These are phyloP conservation scores for Porites cylindrica DNA, from an alignment of 92 coral and sea anemone genomes.

Conservation along the genomic window DNA sequence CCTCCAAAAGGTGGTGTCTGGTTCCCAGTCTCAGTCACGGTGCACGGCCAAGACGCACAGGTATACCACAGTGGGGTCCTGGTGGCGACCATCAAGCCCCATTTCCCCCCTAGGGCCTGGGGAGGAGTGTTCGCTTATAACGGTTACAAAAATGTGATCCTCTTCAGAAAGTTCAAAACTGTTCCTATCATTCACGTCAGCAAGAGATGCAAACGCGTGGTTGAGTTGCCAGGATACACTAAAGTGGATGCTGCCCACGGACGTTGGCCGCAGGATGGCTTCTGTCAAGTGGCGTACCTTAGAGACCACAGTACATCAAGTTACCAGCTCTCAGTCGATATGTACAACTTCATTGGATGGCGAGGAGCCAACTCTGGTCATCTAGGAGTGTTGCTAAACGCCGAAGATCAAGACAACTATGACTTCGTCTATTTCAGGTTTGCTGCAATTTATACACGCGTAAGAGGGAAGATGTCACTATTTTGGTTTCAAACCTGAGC, in stretches of 20 bases:
- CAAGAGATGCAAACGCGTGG: slow-evolving; percentile 4
- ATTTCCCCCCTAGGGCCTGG: slow-evolving; percentile 15
- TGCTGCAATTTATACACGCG: too few relatives aligned
- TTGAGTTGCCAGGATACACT: slow-evolving; percentile 33
- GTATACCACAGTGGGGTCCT: slow-evolving; percentile 24
- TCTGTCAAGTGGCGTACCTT: slow-evolving; percentile 47
- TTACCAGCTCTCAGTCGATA: slow-evolving; percentile 41
- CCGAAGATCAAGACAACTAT: slow-evolving; percentile 57
- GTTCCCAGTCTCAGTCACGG: slow-evolving; percentile 42
- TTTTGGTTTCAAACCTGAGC: background rate
- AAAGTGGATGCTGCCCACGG: slow-evolving; percentile 74
- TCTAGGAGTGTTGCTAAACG: slow-evolving; percentile 67
- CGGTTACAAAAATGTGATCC: slow-evolving; percentile 36
- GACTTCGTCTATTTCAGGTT: slow-evolving; percentile 84
- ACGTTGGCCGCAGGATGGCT: slow-evolving; percentile 62
- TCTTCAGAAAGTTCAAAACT: slow-evolving; percentile 22
- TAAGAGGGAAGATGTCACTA: background rate
- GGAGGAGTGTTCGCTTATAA: slow-evolving; percentile 33
- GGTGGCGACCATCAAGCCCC: slow-evolving; percentile 39
- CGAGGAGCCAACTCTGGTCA: slow-evolving; percentile 53
- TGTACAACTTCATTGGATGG: slow-evolving; percentile 42
- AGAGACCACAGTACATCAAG: background rate
- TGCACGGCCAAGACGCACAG: slow-evolving; percentile 34
- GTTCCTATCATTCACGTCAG: slow-evolving; percentile 4
- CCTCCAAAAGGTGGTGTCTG: slow-evolving; percentile 61